A percentile compares a stretch with the other conserved stretches of the same genome.
Evolutionary conservation across 2,113 vertebrate species (phyloP).

Genomic region (Craseonycteris thonglongyai): DNA sequence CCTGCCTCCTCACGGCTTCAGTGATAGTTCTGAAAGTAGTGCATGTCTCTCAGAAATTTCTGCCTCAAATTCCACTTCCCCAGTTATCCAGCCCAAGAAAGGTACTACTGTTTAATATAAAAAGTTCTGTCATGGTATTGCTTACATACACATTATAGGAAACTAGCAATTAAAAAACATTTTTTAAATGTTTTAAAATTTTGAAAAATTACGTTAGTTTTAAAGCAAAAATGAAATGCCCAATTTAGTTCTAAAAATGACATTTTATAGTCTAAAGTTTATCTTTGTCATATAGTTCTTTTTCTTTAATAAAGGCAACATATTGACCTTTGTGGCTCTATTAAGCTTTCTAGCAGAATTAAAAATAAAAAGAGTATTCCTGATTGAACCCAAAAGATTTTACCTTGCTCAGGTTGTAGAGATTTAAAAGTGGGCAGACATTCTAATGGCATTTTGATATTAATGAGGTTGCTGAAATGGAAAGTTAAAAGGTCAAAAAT

Average conservation of each 20-base stretch:
- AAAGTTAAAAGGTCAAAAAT: slow-evolving; percentile 70
- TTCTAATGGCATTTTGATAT: slow-evolving; percentile 68
- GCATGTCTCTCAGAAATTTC: background rate
- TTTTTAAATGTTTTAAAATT: background rate
- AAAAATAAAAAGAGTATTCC: slow-evolving; percentile 53
- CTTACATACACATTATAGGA: background rate
- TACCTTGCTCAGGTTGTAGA: slow-evolving; percentile 22
- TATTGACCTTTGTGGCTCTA: slow-evolving; percentile 60
- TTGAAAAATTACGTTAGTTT: slow-evolving; percentile 1
- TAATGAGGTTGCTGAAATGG: slow-evolving; percentile 72
- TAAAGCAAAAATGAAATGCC: slow-evolving; percentile 28
- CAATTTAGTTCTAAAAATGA: slow-evolving; percentile 20
- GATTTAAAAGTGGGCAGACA: slow-evolving; percentile 47
- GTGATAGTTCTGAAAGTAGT: background rate
- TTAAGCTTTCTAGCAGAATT: slow-evolving; percentile 66
- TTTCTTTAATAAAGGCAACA: slow-evolving; percentile 62
- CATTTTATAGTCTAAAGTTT: slow-evolving; percentile 47
- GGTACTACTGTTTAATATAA: background rate
- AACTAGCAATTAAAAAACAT: background rate
- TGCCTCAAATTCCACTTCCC: background rate
- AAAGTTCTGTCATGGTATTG: background rate
- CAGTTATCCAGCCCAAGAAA: background rate
- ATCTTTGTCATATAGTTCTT: slow-evolving; percentile 16
- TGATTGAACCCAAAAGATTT: slow-evolving; percentile 55
- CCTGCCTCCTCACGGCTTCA: background rate